Percentiles rank a stretch among this genome's conserved stretches.
Conservation (phyloP, 1,140 invertebrate genomes). For the Varroa destructor region DNA sequence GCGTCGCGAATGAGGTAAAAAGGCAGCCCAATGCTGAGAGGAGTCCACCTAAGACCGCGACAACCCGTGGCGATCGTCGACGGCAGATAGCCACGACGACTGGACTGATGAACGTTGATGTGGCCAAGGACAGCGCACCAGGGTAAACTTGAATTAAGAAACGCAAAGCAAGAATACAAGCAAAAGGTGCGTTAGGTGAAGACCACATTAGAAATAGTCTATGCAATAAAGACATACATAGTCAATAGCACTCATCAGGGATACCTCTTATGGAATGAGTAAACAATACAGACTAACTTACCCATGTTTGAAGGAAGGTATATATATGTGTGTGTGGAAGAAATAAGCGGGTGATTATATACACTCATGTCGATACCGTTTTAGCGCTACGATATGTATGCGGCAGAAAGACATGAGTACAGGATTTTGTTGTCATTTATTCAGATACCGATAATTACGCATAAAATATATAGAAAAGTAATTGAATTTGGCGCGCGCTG, state of each 20-base stretch:
- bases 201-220: neutral
- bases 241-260: neutral
- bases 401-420: too few species aligned
- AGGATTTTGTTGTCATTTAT: too few species aligned
- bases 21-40: constrained; percentile 40
- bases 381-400: too few species aligned
- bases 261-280: neutral
- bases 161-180: constrained; percentile 31
- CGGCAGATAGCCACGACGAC: constrained; percentile 41
- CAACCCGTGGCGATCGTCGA: constrained; percentile 39
- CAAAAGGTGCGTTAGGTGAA: constrained; percentile 10
- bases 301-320: too few species aligned
- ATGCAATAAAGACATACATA: neutral
- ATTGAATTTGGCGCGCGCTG: too few species aligned
- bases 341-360: too few species aligned
- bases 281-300: too few species aligned
- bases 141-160: constrained; percentile 42
- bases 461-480: too few species aligned
- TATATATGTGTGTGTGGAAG: too few species aligned
- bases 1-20: constrained; percentile 40
- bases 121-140: constrained; percentile 42
- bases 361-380: too few species aligned
- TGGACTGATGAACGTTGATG: constrained; percentile 42
- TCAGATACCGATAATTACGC: too few species aligned
- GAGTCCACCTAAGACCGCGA: constrained; percentile 40